Evolutionary conservation across 2,113 vertebrate genomes (phyloP), one percentile per base, ranked within the genome.

Genomic region (Gorilla gorilla): DNA sequence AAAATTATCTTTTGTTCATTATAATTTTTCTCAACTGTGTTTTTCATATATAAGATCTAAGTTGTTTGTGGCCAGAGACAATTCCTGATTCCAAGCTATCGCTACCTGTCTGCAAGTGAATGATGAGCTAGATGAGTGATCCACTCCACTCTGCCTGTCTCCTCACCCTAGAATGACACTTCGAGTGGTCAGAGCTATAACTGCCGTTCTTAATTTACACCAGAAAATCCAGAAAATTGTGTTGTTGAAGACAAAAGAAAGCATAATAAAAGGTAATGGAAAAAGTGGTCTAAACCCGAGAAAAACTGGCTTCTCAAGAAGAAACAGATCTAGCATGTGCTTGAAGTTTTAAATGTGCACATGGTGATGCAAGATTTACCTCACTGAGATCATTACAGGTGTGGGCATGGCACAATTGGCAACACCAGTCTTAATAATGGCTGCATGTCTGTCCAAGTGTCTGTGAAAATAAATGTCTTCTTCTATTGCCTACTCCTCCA

Each of bases 361-460:
- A 5, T 27, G 5, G 17, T 25, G 12, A n/a, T 25, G 45, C 25
- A 20, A 13, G 45, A n/a, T 38, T 3, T 12, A 66, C 6, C 20
- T 68, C 2, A 9, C 13, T 43, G 10, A 68, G 45, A 78, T 14
- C 30, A 35, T 40, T 10, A 23, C 14, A 68, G 45, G 23, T 8
- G 23, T 4, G 10, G 59, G 43, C 12, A 11, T 0, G 27, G 92
- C 5, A 7, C 16, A 10, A 1, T 0, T 13, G 75, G 25, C 22
- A 30, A 40, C 38, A 13, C 25, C 43, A 7, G 32, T 23, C 66
- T 72, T 12, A 25, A 18, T 10, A 35, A 86, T 1, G 13, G 30
- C 2, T 66, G 8, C 6, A 25, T 17, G 3, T 45, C 40, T 85
- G 40, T n/a, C 14, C 7, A 18, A 64, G 61, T 73, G 12, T 86